A percentile compares a stretch with the other conserved stretches of the same genome.
phyloP scores from a whole-genome alignment of 2,888 invertebrate genomes.

The Ommatoiulus sabulosus region DNA sequence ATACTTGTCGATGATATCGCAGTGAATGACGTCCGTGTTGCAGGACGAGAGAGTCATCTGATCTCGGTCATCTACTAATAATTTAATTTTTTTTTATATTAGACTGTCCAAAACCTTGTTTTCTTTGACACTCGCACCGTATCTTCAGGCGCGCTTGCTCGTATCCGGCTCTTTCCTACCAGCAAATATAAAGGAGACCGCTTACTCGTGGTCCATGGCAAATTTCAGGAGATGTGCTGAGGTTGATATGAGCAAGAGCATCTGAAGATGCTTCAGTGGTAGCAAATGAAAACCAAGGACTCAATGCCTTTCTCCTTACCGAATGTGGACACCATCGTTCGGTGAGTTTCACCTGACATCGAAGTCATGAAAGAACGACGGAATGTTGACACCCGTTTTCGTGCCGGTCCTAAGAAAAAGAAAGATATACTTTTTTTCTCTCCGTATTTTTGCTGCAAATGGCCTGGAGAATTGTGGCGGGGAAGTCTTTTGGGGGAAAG shows the following conservation, averaged over 20 bases:
- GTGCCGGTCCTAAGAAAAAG: conserved; percentile 53
- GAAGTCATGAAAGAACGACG: conserved; percentile 59
- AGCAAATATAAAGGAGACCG: too few relatives aligned
- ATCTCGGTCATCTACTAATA: conserved; percentile 1
- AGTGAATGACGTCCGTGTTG: conserved; percentile 13
- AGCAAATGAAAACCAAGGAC: background rate
- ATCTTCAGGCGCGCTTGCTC: too few relatives aligned
- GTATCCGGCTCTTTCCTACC: too few relatives aligned
- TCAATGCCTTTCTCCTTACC: background rate
- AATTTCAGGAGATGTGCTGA: too few relatives aligned
- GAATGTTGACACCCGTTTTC: conserved; percentile 56
- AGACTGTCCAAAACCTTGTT: too few relatives aligned
- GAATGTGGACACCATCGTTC: conserved; percentile 52
- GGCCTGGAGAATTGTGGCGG: background rate
- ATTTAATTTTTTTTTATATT: too few relatives aligned
- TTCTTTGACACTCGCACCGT: too few relatives aligned
- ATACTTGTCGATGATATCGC: background rate
- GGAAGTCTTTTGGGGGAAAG: background rate
- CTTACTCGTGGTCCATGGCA: too few relatives aligned
- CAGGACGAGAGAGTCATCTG: background rate
- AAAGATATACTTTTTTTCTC: background rate
- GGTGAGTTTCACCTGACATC: conserved; percentile 57
- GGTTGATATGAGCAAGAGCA: too few relatives aligned
- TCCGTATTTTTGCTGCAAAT: background rate
- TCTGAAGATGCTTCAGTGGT: too few relatives aligned